Evolutionary conservation across 1,140 invertebrate species (phyloP).

Genomic region (Euwallacea similis): DNA sequence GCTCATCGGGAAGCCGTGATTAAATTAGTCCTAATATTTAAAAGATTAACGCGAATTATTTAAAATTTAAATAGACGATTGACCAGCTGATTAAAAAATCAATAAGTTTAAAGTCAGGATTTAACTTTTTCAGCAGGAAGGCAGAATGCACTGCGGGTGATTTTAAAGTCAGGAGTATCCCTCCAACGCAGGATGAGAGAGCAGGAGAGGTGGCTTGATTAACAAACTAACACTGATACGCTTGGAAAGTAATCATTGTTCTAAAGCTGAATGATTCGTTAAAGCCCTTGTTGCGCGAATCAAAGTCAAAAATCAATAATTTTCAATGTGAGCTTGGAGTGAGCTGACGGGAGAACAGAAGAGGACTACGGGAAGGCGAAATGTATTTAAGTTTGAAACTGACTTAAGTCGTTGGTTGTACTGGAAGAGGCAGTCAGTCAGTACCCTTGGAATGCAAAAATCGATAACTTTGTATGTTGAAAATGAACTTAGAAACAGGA

Average conservation of each 20-base stretch:
- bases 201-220: no score
- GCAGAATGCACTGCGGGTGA: background rate
- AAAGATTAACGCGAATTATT: constrained; percentile 10
- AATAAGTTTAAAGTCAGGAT: constrained; percentile 21
- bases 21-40: constrained; percentile 15
- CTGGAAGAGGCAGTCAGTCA: background rate
- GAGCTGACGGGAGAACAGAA: background rate
- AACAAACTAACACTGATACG: no score
- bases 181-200: no score
- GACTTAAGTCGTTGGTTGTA: background rate
- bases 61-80: constrained; percentile 21
- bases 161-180: no score
- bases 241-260: background rate
- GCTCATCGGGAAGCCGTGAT: background rate
- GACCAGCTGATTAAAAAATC: constrained; percentile 19
- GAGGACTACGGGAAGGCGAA: background rate
- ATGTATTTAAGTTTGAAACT: background rate
- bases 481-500: constrained; percentile 2
- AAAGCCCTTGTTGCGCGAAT: constrained; percentile 2
- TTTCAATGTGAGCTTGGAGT: constrained; percentile 10
- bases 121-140: constrained; percentile 17
- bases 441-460: constrained; percentile 1
- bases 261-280: background rate
- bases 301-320: constrained; percentile 25
- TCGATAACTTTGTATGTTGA: constrained; percentile 14